These are phyloP conservation scores for Lithophane ornitopus DNA, from an alignment of 2,888 invertebrate species.

Conservation along the genomic window DNA sequence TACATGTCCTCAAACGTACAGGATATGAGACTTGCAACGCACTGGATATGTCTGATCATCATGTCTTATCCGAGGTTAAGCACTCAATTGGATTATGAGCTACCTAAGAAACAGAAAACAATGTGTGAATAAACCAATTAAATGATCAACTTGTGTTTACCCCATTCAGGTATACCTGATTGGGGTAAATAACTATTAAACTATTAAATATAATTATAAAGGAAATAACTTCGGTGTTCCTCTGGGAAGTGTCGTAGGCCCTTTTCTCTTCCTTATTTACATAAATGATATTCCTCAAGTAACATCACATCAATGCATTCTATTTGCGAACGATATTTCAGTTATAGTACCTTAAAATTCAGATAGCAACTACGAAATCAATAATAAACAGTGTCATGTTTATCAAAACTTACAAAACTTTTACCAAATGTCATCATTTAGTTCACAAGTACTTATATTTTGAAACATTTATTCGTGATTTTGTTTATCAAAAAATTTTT, in stretches of 20 bases:
- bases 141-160: background rate
- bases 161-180: background rate
- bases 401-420: no score
- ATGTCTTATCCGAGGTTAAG: background rate
- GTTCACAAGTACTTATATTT: no score
- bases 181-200: no score
- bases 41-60: background rate
- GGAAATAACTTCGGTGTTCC: slow-evolving; percentile 1
- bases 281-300: background rate
- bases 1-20: slow-evolving; percentile 3
- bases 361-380: background rate
- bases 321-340: background rate
- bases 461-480: no score
- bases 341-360: background rate
- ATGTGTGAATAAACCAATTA: background rate
- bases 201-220: no score
- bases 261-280: background rate
- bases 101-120: background rate
- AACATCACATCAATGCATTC: background rate
- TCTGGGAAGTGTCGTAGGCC: background rate
- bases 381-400: no score
- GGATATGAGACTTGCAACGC: slow-evolving; percentile 5
- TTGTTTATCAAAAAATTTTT: no score
- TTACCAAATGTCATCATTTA: no score
- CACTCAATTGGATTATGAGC: background rate